These are phyloP conservation scores for Dexiosoma caninum DNA, from an alignment of 2,888 invertebrate species.

Conservation along the genomic window DNA sequence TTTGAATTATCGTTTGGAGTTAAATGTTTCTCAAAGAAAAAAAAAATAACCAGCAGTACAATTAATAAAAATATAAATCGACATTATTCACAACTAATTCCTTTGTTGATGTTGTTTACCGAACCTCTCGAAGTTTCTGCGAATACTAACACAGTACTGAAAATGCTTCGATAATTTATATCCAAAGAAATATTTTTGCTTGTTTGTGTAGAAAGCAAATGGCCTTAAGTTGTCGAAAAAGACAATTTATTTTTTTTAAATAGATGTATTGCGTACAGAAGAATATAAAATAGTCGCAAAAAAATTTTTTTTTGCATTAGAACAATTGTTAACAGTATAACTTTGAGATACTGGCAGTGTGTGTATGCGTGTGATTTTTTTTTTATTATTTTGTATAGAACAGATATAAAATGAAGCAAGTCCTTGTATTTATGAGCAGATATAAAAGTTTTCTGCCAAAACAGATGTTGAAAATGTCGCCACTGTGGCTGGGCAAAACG, in stretches of 20 bases:
- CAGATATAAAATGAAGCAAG: too few species aligned
- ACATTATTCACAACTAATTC: too few species aligned
- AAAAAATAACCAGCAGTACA: too few species aligned
- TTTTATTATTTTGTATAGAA: too few species aligned
- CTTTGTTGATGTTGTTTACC: too few species aligned
- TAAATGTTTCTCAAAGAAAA: too few species aligned
- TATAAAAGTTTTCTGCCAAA: constrained; percentile 65
- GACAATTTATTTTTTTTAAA: background rate
- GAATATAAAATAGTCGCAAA: too few species aligned
- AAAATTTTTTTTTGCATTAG: background rate
- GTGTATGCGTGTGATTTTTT: background rate
- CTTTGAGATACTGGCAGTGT: background rate
- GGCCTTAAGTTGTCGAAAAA: background rate
- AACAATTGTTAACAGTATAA: background rate
- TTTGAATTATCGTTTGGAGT: too few species aligned
- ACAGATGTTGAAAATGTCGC: constrained; percentile 64
- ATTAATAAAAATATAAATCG: too few species aligned
- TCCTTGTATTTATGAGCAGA: constrained; percentile 32
- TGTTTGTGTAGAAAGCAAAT: too few species aligned
- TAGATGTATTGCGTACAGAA: background rate
- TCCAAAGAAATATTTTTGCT: background rate
- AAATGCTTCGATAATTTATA: background rate
- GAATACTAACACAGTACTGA: too few species aligned
- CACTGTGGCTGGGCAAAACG: constrained; percentile 72
- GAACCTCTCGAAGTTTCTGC: too few species aligned